Conservation (phyloP, 2,113 vertebrate species). For the Lanius ludovicianus region DNA sequence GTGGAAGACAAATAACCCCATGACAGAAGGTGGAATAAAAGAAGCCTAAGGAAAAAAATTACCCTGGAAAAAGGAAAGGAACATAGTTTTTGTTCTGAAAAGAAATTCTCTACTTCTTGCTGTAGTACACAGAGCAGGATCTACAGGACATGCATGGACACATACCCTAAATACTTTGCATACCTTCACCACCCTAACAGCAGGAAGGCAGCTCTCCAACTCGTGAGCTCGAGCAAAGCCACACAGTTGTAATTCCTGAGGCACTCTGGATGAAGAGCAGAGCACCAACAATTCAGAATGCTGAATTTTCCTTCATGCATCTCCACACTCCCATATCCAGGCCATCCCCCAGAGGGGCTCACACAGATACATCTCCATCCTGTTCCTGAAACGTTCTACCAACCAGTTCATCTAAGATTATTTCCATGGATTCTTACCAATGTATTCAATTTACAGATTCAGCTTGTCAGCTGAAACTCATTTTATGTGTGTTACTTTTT, state of each 20-base stretch:
- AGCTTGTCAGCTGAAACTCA: background rate
- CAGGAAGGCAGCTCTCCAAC: constrained; percentile 15
- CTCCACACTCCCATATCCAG: background rate
- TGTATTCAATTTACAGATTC: background rate
- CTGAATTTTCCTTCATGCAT: background rate
- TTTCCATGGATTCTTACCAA: background rate
- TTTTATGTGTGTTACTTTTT: background rate
- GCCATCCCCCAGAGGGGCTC: background rate
- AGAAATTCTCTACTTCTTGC: background rate
- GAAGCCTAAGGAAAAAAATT: background rate
- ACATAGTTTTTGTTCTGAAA: background rate
- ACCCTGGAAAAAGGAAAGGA: background rate
- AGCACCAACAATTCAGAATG: background rate
- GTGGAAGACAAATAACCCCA: background rate
- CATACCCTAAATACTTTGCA: constrained; percentile 38
- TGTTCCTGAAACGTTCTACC: background rate
- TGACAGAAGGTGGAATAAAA: background rate
- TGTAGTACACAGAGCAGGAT: background rate
- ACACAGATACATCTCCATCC: background rate
- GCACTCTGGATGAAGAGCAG: background rate
- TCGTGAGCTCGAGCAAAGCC: background rate
- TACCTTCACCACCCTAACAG: background rate
- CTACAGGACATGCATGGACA: background rate
- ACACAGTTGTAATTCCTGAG: background rate
- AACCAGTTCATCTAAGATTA: background rate